Conservation (phyloP, 2,113 vertebrate genomes). For the Odocoileus virginianus region DNA sequence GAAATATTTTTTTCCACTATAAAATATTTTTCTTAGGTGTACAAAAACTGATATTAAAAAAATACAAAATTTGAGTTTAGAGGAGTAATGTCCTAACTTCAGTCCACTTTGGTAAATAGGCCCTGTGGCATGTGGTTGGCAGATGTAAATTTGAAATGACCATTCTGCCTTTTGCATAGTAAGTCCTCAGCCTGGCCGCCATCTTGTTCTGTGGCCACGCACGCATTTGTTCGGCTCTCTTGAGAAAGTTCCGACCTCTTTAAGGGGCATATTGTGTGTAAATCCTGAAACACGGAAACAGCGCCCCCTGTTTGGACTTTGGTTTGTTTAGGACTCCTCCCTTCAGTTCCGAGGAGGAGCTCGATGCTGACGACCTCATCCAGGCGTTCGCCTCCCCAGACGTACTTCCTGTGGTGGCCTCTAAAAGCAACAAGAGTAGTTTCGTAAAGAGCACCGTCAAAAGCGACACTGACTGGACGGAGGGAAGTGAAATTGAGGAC, state of each 20-base stretch:
- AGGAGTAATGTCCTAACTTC: not conserved
- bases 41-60: not conserved
- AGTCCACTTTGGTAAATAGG: not conserved
- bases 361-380: slow-evolving; percentile 73
- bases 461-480: slow-evolving; percentile 74
- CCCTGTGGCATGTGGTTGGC: fast-evolving
- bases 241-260: not conserved
- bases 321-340: slow-evolving; percentile 83
- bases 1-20: not conserved
- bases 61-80: not conserved
- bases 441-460: slow-evolving; percentile 67
- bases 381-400: slow-evolving; percentile 60
- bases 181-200: fast-evolving
- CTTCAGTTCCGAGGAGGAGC: slow-evolving; percentile 91
- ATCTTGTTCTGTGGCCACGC: not conserved
- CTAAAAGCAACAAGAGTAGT: slow-evolving; percentile 43
- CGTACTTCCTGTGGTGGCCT: not conserved
- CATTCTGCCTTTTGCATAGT: too few relatives aligned
- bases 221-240: too few relatives aligned
- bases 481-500: slow-evolving; percentile 83
- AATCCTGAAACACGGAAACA: not conserved
- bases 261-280: fast-evolving
- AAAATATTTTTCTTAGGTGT: not conserved
- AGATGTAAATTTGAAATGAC: too few relatives aligned
- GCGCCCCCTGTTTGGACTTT: not conserved